Evolutionary conservation across 2,888 invertebrate genomes (phyloP), one percentile per base, ranked within the genome.

Genomic region (Polyploca ridens): DNA sequence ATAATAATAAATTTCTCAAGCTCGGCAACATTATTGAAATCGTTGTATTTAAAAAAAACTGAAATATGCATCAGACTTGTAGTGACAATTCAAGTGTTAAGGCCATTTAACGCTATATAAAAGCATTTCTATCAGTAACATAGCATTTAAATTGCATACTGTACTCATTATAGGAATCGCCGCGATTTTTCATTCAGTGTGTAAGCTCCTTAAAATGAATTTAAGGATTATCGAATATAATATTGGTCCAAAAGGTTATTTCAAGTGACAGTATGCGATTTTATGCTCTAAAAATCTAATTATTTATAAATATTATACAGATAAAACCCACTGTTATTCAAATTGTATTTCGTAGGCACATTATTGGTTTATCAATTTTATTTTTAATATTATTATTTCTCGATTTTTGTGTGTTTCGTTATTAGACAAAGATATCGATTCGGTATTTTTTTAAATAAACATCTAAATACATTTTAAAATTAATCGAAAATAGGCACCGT

Each of bases 341-440:
- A 66, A 63, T 68, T 69, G 62, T 62, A 41, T 70, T 69, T 71
- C 67, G 69, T 74, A 78, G 78, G 78, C 78, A 78, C 78, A 69
- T 74, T 69, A 66, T 68, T 72, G 78, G 78, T 78, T 68, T 64
- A 46, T 70, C 65, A 62, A 61, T 71, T 62, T 57, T 67, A 68
- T 70, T 70, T 33, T 46, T 16, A 58, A 58, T 38, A 16, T 16
- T 59, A 57, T 19, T 35, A 61, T 27, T 35, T 54, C 16, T 54
- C 54, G 54, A 54, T 54, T 54, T 19, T 54, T 54, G 4, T 54
- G 35, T 35, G 19, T 46, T n/a, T n/a, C 46, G n/a, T 27, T 27
- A 27, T 27, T 27, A 27, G 27, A 27, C 27, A 27, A 27, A 27
- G 1, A 27, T 27, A 27, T 27, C 27, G 16, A 49, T 54, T 54